These are phyloP conservation scores for Selene dorsalis DNA, from an alignment of 2,797 vertebrate species.

Conservation along the genomic window DNA sequence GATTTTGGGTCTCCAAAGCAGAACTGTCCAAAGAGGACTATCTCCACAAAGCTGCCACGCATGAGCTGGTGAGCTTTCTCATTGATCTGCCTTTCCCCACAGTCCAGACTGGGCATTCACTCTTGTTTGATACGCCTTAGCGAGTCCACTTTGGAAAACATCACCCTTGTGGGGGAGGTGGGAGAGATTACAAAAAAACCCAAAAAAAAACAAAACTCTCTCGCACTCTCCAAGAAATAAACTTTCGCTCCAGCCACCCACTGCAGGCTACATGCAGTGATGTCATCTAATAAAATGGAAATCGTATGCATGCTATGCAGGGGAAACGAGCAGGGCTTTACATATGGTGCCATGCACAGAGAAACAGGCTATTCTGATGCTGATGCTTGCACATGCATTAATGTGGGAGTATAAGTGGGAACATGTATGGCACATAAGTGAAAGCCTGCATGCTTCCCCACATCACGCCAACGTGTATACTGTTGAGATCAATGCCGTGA, in stretches of 20 bases:
- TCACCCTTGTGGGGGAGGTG: conserved; percentile 67
- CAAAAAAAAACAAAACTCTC: conserved; percentile 13
- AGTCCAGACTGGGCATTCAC: conserved; percentile 73
- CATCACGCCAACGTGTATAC: conserved; percentile 14
- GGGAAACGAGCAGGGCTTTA: conserved; percentile 21
- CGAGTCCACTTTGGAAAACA: conserved; percentile 80
- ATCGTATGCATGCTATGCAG: conserved; percentile 50
- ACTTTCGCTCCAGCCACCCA: conserved; percentile 49
- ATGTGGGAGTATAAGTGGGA: conserved; percentile 29
- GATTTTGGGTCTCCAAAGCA: conserved; percentile 81
- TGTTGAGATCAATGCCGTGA: conserved; percentile 28
- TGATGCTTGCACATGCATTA: conserved; percentile 34
- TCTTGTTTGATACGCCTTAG: conserved; percentile 81
- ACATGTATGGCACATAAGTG: conserved; percentile 25
- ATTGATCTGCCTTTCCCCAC: conserved; percentile 79
- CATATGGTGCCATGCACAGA: conserved; percentile 40
- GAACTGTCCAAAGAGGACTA: conserved; percentile 78
- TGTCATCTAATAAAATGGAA: conserved; percentile 63
- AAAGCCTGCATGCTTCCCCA: conserved; percentile 29
- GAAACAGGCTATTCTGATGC: conserved; percentile 54
- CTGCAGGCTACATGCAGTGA: conserved; percentile 37
- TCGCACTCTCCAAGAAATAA: conserved; percentile 58
- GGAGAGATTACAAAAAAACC: conserved; percentile 50
- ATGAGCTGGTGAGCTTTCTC: conserved; percentile 78
- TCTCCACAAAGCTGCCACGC: conserved; percentile 80